Conservation (phyloP, 1,140 invertebrate species). For the Nephotettix cincticeps region DNA sequence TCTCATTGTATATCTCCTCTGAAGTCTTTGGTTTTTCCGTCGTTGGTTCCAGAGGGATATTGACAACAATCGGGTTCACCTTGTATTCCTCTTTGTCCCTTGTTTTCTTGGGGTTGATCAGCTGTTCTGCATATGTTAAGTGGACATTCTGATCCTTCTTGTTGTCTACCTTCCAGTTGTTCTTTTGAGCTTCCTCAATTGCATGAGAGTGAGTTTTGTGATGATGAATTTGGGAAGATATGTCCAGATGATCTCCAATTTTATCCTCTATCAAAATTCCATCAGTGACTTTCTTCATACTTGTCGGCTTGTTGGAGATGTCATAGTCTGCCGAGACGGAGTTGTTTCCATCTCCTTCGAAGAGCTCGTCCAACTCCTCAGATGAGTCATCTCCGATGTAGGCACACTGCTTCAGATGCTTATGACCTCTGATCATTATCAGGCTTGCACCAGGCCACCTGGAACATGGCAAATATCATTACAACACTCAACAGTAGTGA, state of each 20-base stretch:
- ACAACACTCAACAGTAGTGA: no score
- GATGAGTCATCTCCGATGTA: constrained; percentile 78
- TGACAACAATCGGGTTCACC: not conserved
- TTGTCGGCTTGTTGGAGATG: constrained; percentile 21
- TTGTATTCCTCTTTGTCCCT: constrained; percentile 20
- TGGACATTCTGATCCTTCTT: constrained; percentile 13
- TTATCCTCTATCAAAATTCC: not conserved
- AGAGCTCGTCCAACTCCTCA: constrained; percentile 65
- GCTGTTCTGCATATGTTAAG: not conserved
- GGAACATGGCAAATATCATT: no score
- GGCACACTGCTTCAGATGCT: constrained; percentile 73
- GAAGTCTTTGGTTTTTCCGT: constrained; percentile 45
- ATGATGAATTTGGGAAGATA: not conserved
- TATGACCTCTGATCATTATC: constrained; percentile 71
- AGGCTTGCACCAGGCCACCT: constrained; percentile 74
- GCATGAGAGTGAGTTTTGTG: not conserved
- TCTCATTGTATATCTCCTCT: constrained; percentile 57
- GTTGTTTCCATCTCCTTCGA: constrained; percentile 48
- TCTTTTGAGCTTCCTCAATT: not conserved
- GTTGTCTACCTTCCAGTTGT: constrained; percentile 19
- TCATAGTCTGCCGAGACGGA: constrained; percentile 34
- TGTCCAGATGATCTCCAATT: not conserved
- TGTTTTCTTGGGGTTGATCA: constrained; percentile 1
- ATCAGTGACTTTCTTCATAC: constrained; percentile 38
- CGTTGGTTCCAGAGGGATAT: constrained; percentile 9